Evolutionary conservation across 2,113 vertebrate genomes (phyloP), one percentile per base, ranked within the genome.

Genomic region (Benitochromis conjunctus): DNA sequence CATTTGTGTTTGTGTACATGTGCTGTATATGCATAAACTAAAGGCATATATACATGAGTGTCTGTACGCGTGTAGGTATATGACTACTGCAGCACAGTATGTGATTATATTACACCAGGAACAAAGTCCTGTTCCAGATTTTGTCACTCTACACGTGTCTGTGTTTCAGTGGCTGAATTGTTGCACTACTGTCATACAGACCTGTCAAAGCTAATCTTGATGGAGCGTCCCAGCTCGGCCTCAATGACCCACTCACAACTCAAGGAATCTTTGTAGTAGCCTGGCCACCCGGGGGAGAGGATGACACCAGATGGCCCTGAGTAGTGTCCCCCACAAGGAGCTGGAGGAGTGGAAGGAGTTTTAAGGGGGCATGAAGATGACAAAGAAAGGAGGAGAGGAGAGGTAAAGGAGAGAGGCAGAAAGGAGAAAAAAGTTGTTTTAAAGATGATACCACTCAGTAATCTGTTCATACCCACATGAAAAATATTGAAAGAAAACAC

Each of bases 151-250:
- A 29, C 43, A 12, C 46, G 7, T 57, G 26, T 80, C 9, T 93
- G 79, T 84, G 43, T 77, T 41, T 89, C 66, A 58, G 90, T 3
- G 60, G 82, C 26, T 87, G 83, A 87, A 77, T 84, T 89, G 83
- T 66, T 88, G 46, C 53, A 86, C 76, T 13, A 53, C 62, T 89
- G 84, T 82, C 84, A 81, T 69, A 94, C 95, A 64, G 80, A 99
- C 98, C 98, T 99, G 98, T 99, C 98, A 94, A 99, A 99, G 92
- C 97, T 98, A 96, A 99, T 98, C 97, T 99, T 99, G 97, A 99
- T 98, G 92, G 98, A 99, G 94, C 97, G 98, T 96, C 98, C 98
- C 19, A 89, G 95, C 96, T 99, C 97, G 58, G 98, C 98, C 97
- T 99, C 98, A 93, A 99, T 98, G 95, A 99, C 98, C 98, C 98